These are phyloP conservation scores for Poecile montanus DNA, from an alignment of 2,797 vertebrate species.

Conservation along the genomic window DNA sequence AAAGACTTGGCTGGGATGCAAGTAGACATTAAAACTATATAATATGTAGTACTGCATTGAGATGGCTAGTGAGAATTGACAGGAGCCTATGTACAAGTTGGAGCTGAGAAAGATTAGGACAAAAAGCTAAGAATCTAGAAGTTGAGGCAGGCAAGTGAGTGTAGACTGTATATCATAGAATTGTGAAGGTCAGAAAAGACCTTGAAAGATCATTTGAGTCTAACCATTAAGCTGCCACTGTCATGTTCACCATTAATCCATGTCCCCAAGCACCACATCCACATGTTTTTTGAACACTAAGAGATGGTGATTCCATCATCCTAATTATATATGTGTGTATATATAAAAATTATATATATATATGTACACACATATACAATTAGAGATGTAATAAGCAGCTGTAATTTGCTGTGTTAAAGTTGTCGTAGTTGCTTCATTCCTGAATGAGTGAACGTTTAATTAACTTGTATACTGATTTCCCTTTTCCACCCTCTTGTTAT, in stretches of 20 bases:
- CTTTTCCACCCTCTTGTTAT: neutral
- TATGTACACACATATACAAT: rapidly evolving
- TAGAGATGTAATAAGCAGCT: neutral
- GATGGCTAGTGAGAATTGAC: neutral
- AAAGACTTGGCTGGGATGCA: neutral
- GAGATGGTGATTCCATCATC: neutral
- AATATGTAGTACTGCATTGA: neutral
- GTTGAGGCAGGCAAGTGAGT: neutral
- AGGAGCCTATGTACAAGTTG: neutral
- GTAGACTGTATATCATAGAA: neutral
- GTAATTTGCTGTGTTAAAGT: neutral
- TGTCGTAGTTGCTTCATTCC: neutral
- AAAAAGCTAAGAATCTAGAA: neutral
- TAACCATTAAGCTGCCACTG: neutral
- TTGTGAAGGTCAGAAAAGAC: neutral
- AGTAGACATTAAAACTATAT: neutral
- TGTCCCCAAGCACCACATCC: neutral
- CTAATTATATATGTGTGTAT: too few species aligned
- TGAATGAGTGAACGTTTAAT: neutral
- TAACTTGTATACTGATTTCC: neutral
- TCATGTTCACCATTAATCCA: neutral
- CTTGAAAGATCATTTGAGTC: rapidly evolving
- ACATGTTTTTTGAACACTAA: neutral
- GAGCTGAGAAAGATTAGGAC: neutral
- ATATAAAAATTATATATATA: too few species aligned